Evolutionary conservation across 2,113 vertebrate species (phyloP).

Genomic region (Anseranas semipalmata): DNA sequence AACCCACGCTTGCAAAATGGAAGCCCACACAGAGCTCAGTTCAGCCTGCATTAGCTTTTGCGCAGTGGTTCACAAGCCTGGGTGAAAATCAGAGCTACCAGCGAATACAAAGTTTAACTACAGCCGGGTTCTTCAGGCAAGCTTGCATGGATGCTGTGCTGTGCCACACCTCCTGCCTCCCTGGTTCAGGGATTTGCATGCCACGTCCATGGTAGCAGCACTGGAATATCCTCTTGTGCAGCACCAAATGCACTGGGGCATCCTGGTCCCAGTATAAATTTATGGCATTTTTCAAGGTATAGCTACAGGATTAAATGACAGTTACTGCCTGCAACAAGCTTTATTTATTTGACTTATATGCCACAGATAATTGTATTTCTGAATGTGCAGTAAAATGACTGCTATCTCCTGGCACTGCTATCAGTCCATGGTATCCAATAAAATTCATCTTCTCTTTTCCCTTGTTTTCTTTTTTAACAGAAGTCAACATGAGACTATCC

Average conservation of each 20-base stretch:
- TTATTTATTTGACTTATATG: slow-evolving; percentile 11
- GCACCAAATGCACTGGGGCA: not conserved
- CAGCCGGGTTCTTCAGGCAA: fast-evolving
- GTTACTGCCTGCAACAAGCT: not conserved
- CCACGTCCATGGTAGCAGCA: not conserved
- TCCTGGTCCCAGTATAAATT: not conserved
- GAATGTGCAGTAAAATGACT: not conserved
- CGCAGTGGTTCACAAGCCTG: not conserved
- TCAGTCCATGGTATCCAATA: not conserved
- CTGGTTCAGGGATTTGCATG: not conserved
- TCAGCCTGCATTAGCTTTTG: not conserved
- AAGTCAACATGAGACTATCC: not conserved
- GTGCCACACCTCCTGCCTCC: not conserved
- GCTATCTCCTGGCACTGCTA: not conserved
- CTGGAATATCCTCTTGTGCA: not conserved
- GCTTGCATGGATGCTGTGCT: not conserved
- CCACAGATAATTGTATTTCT: not conserved
- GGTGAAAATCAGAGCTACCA: fast-evolving
- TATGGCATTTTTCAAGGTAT: not conserved
- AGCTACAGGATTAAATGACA: not conserved
- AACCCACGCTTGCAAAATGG: fast-evolving
- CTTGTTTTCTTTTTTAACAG: not conserved
- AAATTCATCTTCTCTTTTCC: not conserved
- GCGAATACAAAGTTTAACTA: fast-evolving
- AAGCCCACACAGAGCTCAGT: fast-evolving